These are phyloP conservation scores for Endomychus coccineus DNA, from an alignment of 2,888 invertebrate species.

Conservation along the genomic window DNA sequence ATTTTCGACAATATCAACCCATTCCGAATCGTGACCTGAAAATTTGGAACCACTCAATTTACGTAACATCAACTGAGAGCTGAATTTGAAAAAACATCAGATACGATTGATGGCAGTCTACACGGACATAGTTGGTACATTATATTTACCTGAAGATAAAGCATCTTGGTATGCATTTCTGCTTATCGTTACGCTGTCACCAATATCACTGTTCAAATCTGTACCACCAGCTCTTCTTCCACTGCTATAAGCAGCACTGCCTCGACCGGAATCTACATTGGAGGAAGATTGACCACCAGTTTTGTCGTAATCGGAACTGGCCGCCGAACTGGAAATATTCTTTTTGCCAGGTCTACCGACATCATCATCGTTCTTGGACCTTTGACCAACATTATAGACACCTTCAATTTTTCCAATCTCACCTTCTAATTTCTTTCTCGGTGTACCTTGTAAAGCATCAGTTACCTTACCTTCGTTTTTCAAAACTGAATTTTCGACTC, in stretches of 20 bases:
- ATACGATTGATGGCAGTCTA: neutral
- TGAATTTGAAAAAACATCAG: neutral
- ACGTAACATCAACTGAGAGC: neutral
- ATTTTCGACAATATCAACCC: slow-evolving; percentile 75
- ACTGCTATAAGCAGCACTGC: slow-evolving; percentile 74
- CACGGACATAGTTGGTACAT: too few relatives aligned
- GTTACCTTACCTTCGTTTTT: slow-evolving; percentile 30
- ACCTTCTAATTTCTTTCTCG: slow-evolving; percentile 36
- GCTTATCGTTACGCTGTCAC: slow-evolving; percentile 43
- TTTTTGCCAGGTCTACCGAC: slow-evolving; percentile 44
- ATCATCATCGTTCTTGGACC: slow-evolving; percentile 45
- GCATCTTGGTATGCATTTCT: slow-evolving; percentile 29
- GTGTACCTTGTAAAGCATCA: slow-evolving; percentile 37
- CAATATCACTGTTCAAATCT: slow-evolving; percentile 53
- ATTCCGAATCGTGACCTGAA: slow-evolving; percentile 61
- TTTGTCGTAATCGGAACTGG: slow-evolving; percentile 69
- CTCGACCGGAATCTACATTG: slow-evolving; percentile 71
- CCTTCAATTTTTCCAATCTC: slow-evolving; percentile 47
- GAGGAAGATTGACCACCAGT: slow-evolving; percentile 64
- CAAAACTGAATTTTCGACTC: slow-evolving; percentile 22
- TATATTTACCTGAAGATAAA: slow-evolving; percentile 25
- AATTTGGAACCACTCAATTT: slow-evolving; percentile 7
- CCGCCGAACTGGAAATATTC: slow-evolving; percentile 51
- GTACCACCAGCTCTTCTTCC: slow-evolving; percentile 53
- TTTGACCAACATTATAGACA: slow-evolving; percentile 52